Base-by-base conservation (phyloP, 2,113 vertebrate genomes). In the Machaerirhynchus nigripectus region DNA sequence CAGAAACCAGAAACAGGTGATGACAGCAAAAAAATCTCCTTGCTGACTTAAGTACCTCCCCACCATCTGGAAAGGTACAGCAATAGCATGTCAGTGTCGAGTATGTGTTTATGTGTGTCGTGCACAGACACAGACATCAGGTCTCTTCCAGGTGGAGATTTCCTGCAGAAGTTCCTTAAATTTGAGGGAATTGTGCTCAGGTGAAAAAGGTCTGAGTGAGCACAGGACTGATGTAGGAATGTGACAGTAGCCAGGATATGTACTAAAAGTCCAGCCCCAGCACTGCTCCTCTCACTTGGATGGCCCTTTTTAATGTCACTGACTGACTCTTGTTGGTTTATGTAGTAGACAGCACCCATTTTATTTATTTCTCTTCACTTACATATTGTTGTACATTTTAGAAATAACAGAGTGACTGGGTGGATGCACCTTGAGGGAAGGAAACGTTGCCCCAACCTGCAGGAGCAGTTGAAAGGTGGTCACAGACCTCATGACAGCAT, bases 381-480 rank as follows among this genome's bases (percentile, higher is more conserved):
- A 42, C 0, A 2, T 27, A 19, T 22, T 39, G 35, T 26, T 46
- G 2, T 10, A 24, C 3, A 7, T 63, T n/a, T 50, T 9, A 10
- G 23, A 57, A 90, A 42, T 19, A 70, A 16, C 18, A 39, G 14
- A 60, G 6, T 37, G 20, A 28, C 31, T 73, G 50, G 11, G 7
- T n/a, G 18, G n/a, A 46, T 26, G 19, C 13, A 30, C 14, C 27
- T 7, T 0, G 0, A 18, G n/a, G 22, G 6, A 70, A 42, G 31
- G 35, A 87, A 73, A 21, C 2, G 1, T 49, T 65, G 30, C 8
- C 40, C n/a, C 7, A 10, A 35, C 8, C 30, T 44, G 31, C 26
- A 27, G n/a, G 26, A 87, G 40, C 16, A 65, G 12, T 1, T 23
- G 30, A 47, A 64, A 65, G 15, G 17, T 47, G 13, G 23, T 26